Evolutionary conservation across 1,140 invertebrate genomes (phyloP).

Genomic region (Aleiodes sp.): DNA sequence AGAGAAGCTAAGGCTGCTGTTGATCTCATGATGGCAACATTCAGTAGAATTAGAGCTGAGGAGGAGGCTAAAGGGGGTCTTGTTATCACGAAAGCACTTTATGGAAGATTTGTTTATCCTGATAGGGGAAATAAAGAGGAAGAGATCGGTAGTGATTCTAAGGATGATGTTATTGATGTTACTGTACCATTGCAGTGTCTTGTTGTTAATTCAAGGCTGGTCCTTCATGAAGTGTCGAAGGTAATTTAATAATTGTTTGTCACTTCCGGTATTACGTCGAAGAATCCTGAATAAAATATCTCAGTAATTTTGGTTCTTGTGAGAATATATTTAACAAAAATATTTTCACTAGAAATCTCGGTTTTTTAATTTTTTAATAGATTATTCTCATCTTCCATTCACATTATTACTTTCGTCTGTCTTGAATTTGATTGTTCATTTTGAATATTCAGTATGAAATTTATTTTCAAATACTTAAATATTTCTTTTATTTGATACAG

Average conservation of each 20-base stretch:
- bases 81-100: conserved; percentile 87
- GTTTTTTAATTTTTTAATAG: conserved; percentile 15
- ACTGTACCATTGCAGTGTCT: conserved; percentile 93
- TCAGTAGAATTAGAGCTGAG: conserved; percentile 77
- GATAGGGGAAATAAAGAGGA: conserved; percentile 44
- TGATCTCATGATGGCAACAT: conserved; percentile 88
- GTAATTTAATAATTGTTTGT: conserved; percentile 64
- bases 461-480: too few relatives aligned
- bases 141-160: conserved; percentile 49
- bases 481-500: too few relatives aligned
- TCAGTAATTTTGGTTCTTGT: too few relatives aligned
- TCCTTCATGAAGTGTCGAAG: conserved; percentile 87
- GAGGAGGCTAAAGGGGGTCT: conserved; percentile 84
- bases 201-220: conserved; percentile 88
- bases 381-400: too few relatives aligned
- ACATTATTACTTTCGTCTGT: too few relatives aligned
- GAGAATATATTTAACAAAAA: not conserved
- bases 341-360: conserved; percentile 29
- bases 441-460: too few relatives aligned
- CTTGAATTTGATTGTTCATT: too few relatives aligned
- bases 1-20: conserved; percentile 85
- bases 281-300: too few relatives aligned
- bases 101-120: conserved; percentile 73
- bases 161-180: conserved; percentile 85
- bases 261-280: not conserved